Evolutionary conservation across 1,140 invertebrate genomes (phyloP), one percentile per base, ranked within the genome.

Genomic region (Yoshiicerus persimilis): DNA sequence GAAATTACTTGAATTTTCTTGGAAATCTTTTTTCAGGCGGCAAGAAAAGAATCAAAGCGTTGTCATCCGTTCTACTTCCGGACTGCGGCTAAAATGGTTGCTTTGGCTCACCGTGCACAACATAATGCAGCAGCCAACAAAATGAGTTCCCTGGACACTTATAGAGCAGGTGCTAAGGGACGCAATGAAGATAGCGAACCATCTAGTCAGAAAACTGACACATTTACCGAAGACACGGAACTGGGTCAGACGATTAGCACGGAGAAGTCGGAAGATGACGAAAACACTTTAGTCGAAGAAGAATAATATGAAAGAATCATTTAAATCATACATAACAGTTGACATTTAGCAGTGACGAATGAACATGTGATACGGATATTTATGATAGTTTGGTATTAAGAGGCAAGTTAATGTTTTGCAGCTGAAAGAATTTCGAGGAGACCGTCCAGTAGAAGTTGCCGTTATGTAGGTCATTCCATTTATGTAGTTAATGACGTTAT

Each of bases 31-130:
- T 83, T 77, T 13, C 88, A 90, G 89, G 85, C 86, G 62, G 89
- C 87, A 13, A 88, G 86, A 38, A 41, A 38, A 25, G 88, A 89
- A 27, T 30, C 62, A 13, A 83, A 80, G 20, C n/a, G 62, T 80
- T 87, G 84, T 34, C 87, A 89, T 47, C 88, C 87, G 11, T 84
- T 88, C 20, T 88, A 85, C 41, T 89, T 90, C 38, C 70, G 80
- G 32, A 66, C 90, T 5, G 90, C 90, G 39, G 90, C 90, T 6
- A 90, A 90, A 77, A 85, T 90, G 80, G 86, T 86, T 38, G 90
- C 90, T 62, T 39, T 90, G 27, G 90, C 90, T 38, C n/a, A 27
- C 32, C 30, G 88, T 4, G 88, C 86, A n/a, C 87, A 88, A 30
- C 4, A 34, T 4, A 75, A 30, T 23, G 36, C 62, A 3, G 88